Base-by-base conservation (phyloP, 2,888 invertebrate species). In the Agapetus fuscipes region DNA sequence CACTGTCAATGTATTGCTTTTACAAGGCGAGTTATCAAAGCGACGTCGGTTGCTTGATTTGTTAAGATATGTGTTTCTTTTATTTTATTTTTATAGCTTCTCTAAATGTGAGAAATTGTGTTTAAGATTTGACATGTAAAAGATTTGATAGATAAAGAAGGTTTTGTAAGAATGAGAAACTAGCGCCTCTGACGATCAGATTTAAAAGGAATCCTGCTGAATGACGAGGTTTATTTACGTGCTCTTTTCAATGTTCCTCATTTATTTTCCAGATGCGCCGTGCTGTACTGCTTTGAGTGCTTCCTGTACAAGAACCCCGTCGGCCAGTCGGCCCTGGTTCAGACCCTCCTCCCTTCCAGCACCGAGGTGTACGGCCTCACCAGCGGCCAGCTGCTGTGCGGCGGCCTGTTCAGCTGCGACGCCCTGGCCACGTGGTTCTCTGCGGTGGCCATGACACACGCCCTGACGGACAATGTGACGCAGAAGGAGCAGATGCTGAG, bases 231-330 rank as follows among this genome's bases (percentile, higher is more conserved):
- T n/a, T n/a, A n/a, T n/a, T n/a, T n/a, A n/a, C n/a, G n/a, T n/a
- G n/a, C n/a, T n/a, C n/a, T n/a, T n/a, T n/a, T n/a, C n/a, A n/a
- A n/a, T n/a, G n/a, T n/a, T n/a, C n/a, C n/a, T n/a, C n/a, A 12
- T 20, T 10, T 2, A 11, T 13, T 11, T 39, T 34, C 12, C 54
- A 81, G 98, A 45, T 93, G 93, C 59, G 88, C 97, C 1, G 94
- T 97, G 2, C 76, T 98, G 1, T 98, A 99, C 62, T 95, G 94
- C 60, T 96, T 98, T 62, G 84, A 97, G 67, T 94, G 93, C 58
- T 98, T 87, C 60, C 68, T 98, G 6, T 90, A 85, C 60, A 89
- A 86, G 63, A 98, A 98, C 60, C 87, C 90, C 57, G 72, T 79
- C 17, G 88, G 88, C 2, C 94, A 95, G 60, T 80, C 80, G 1